Evolutionary conservation across 2,888 invertebrate genomes (phyloP).

Genomic region (Brenthis hecate): DNA sequence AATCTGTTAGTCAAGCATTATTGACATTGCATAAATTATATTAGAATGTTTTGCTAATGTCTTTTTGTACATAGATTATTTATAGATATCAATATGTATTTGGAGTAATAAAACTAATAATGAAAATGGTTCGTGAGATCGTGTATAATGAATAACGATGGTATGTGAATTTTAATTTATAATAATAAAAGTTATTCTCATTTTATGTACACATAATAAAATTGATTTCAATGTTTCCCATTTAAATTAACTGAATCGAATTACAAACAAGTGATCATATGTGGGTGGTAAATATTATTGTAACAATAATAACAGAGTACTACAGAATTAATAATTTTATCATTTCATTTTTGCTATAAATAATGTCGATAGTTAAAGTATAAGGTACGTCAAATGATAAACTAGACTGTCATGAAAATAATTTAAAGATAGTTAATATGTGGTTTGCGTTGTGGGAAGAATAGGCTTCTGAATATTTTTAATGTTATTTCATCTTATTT

Average conservation of each 20-base stretch:
- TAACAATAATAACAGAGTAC: no score
- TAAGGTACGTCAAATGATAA: not conserved
- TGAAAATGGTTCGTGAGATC: slow-evolving; percentile 1
- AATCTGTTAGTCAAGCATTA: no score
- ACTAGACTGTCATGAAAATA: not conserved
- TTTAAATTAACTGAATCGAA: no score
- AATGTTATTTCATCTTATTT: not conserved
- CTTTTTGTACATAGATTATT: not conserved
- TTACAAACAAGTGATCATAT: no score
- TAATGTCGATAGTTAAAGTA: slow-evolving; percentile 2
- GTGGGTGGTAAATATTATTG: no score
- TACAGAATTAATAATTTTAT: not conserved
- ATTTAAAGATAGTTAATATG: slow-evolving; percentile 9
- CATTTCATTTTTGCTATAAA: slow-evolving; percentile 1
- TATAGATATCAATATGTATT: not conserved
- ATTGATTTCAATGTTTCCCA: not conserved
- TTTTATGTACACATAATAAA: not conserved
- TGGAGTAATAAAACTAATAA: slow-evolving; percentile 11
- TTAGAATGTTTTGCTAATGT: not conserved
- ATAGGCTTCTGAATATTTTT: not conserved
- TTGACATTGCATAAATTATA: not conserved
- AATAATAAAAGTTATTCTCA: not conserved
- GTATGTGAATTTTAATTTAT: slow-evolving; percentile 7
- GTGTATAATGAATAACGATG: not conserved
- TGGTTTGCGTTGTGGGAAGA: slow-evolving; percentile 6